A percentile compares a stretch with the other conserved stretches of the same genome.
Conservation (phyloP, 2,113 vertebrate genomes). For the Paedocypris sp. region DNA sequence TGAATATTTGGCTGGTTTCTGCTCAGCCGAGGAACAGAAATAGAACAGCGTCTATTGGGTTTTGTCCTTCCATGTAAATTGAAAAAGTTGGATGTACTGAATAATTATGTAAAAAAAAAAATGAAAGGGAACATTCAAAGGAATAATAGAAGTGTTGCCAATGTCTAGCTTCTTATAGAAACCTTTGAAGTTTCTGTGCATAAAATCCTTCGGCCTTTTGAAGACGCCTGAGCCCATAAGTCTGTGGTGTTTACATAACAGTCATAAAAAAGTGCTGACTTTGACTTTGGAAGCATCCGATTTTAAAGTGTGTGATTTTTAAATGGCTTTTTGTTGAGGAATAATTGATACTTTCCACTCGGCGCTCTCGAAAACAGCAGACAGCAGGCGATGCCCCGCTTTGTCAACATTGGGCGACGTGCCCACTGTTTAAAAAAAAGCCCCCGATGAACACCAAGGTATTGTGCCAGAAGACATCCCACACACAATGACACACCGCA, state of each 20-base stretch:
- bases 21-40: constrained; percentile 23
- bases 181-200: constrained; percentile 18
- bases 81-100: constrained; percentile 10
- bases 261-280: background rate
- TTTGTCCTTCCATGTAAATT: constrained; percentile 34
- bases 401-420: constrained; percentile 61
- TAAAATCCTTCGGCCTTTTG: constrained; percentile 41
- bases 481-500: constrained; percentile 46
- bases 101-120: constrained; percentile 21
- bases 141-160: constrained; percentile 26
- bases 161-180: background rate
- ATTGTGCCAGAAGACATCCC: constrained; percentile 48
- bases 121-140: constrained; percentile 44
- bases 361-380: constrained; percentile 55
- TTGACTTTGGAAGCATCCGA: background rate
- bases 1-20: constrained; percentile 16
- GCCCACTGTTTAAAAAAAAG: constrained; percentile 47
- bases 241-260: background rate
- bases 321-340: too few relatives aligned
- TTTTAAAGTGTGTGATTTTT: too few relatives aligned
- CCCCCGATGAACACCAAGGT: constrained; percentile 45
- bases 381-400: constrained; percentile 61
- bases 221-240: constrained; percentile 4
- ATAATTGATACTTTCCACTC: constrained; percentile 63
- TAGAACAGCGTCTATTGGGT: constrained; percentile 30